Percentiles rank a stretch among this genome's conserved stretches.
Conservation (phyloP, 2,888 invertebrate species). For the Cheilosia vernalis region DNA sequence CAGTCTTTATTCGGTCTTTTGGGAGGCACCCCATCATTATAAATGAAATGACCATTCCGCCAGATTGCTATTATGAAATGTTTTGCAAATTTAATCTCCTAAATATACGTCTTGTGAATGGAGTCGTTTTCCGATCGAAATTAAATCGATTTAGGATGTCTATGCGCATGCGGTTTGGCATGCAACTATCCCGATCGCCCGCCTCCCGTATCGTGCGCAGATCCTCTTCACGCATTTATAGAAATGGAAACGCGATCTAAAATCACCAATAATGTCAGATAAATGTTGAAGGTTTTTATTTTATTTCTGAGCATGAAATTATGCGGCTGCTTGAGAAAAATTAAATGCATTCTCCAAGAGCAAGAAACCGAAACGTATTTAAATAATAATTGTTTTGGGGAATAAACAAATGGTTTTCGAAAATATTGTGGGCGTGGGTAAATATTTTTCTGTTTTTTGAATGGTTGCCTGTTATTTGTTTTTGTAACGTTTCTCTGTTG, state of each 20-base stretch:
- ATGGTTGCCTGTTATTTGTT: no score
- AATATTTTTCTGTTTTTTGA: neutral
- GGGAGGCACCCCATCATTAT: conserved; percentile 56
- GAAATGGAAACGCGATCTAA: conserved; percentile 67
- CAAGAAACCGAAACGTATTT: conserved; percentile 25
- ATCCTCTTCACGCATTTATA: conserved; percentile 22
- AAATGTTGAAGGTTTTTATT: conserved; percentile 50
- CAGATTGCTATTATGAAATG: conserved; percentile 67
- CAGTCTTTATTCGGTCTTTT: neutral
- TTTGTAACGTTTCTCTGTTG: no score
- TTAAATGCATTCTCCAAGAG: conserved; percentile 32
- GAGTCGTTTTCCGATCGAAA: conserved; percentile 62
- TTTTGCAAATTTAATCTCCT: conserved; percentile 58
- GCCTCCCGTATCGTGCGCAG: neutral
- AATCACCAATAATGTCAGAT: conserved; percentile 59
- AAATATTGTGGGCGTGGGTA: conserved; percentile 47
- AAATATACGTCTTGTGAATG: conserved; percentile 65
- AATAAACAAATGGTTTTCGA: conserved; percentile 15
- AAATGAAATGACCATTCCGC: conserved; percentile 68
- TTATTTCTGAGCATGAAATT: conserved; percentile 41
- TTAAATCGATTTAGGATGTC: conserved; percentile 63
- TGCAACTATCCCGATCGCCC: conserved; percentile 38
- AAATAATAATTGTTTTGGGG: conserved; percentile 24
- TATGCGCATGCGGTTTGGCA: conserved; percentile 46
- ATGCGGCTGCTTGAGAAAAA: conserved; percentile 45